Conservation (phyloP, 2,113 vertebrate genomes). For the Pomatostomus ruficeps region DNA sequence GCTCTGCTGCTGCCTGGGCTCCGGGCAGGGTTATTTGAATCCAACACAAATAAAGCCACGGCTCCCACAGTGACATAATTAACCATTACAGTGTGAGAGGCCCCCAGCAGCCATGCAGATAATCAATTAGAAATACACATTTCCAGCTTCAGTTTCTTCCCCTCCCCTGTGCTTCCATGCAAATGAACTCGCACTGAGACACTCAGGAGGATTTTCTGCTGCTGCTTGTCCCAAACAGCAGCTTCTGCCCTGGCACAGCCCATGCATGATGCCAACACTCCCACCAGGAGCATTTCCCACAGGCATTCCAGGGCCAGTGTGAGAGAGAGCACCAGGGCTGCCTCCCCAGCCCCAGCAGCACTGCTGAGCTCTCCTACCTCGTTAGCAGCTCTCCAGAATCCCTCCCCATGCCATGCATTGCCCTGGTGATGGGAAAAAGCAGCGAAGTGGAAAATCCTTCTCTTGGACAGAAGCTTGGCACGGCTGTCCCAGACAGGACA, state of each 20-base stretch:
- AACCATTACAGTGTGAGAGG: slow-evolving; percentile 41
- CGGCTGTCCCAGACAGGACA: background rate
- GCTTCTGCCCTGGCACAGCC: background rate
- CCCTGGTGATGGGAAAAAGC: background rate
- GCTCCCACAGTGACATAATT: slow-evolving; percentile 41
- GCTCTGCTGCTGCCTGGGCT: background rate
- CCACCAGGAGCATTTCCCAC: background rate
- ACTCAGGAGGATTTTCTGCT: background rate
- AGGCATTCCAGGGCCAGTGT: background rate
- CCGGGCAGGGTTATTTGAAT: background rate
- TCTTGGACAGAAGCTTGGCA: background rate
- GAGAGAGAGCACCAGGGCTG: background rate
- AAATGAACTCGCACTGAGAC: background rate
- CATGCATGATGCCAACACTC: accelerated
- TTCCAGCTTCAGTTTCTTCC: background rate
- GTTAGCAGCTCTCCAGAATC: background rate
- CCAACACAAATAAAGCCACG: background rate
- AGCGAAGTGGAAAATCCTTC: background rate
- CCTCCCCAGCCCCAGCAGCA: background rate
- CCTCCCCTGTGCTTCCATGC: background rate
- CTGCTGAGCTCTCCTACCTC: background rate
- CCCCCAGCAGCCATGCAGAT: slow-evolving; percentile 35
- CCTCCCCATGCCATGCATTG: accelerated
- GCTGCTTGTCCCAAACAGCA: background rate
- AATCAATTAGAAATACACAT: slow-evolving; percentile 48